phyloP scores from a whole-genome alignment of 2,888 invertebrate species.

The Cerastis leucographa region DNA sequence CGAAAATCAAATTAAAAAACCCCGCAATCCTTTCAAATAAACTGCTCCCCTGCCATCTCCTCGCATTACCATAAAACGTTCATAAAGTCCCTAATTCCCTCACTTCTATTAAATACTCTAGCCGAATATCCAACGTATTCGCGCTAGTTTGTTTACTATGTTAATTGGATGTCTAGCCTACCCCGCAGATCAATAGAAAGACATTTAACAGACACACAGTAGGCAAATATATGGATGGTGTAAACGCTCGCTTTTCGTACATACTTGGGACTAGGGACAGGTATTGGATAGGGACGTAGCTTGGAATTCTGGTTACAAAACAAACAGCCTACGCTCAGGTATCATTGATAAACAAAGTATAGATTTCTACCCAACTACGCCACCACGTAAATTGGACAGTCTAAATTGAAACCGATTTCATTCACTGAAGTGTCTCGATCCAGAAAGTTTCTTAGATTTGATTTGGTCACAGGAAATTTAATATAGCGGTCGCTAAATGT shows the following conservation, averaged over 20 bases:
- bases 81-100: conserved; percentile 8
- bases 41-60: neutral
- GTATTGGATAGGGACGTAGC: conserved; percentile 9
- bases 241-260: conserved; percentile 23
- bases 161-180: conserved; percentile 58
- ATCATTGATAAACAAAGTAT: conserved; percentile 14
- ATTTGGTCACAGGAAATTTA: conserved; percentile 12
- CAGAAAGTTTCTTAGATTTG: neutral
- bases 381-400: neutral
- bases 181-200: conserved; percentile 60
- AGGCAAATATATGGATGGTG: conserved; percentile 56
- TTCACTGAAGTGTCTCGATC: neutral
- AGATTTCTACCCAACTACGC: neutral
- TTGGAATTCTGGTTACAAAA: conserved; percentile 34
- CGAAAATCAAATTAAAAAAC: conserved; percentile 7
- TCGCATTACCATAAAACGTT: conserved; percentile 18
- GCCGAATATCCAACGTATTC: neutral
- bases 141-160: conserved; percentile 43
- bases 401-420: neutral
- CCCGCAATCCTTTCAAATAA: neutral
- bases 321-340: conserved; percentile 34
- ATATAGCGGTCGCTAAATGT: neutral
- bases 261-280: conserved; percentile 4
- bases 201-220: conserved; percentile 56
- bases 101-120: conserved; percentile 7